A percentile compares a stretch with the other conserved stretches of the same genome.
phyloP scores from a whole-genome alignment of 1,140 invertebrate genomes.

The Grapholita molesta region DNA sequence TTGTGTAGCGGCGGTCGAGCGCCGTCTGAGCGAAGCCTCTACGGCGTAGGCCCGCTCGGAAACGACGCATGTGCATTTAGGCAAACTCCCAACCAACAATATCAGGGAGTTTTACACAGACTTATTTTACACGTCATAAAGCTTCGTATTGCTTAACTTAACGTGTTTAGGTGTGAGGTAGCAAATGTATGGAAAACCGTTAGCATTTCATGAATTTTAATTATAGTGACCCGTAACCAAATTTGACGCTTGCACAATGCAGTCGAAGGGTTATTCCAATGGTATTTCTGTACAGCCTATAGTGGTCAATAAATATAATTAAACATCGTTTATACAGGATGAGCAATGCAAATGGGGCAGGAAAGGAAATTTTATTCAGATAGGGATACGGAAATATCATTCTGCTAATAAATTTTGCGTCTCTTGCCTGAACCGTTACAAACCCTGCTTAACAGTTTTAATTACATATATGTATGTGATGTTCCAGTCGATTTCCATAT shows the following conservation, averaged over 20 bases:
- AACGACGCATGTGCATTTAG: constrained; percentile 67
- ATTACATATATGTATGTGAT: too few species aligned
- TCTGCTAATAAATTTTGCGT: too few species aligned
- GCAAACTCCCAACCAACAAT: constrained; percentile 22
- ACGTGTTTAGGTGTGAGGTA: neutral
- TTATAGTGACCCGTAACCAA: constrained; percentile 32
- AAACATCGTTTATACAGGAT: neutral
- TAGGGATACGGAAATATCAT: too few species aligned
- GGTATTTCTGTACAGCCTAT: too few species aligned
- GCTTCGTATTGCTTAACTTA: constrained; percentile 22
- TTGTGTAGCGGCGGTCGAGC: constrained; percentile 47
- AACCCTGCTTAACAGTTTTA: too few species aligned
- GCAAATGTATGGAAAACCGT: constrained; percentile 22
- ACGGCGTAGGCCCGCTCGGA: constrained; percentile 43
- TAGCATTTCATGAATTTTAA: constrained; percentile 61
- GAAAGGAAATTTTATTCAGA: neutral
- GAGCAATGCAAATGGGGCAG: neutral
- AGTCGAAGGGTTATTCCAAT: neutral
- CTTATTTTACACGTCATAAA: constrained; percentile 31
- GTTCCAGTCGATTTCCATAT: too few species aligned
- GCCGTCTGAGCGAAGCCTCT: constrained; percentile 61
- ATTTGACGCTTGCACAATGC: constrained; percentile 17
- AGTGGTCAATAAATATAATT: too few species aligned
- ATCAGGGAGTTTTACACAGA: constrained; percentile 22
- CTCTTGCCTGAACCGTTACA: too few species aligned